A percentile compares a stretch with the other conserved stretches of the same genome.
These are phyloP conservation scores for Thyatira batis DNA, from an alignment of 2,888 invertebrate species.

Conservation along the genomic window DNA sequence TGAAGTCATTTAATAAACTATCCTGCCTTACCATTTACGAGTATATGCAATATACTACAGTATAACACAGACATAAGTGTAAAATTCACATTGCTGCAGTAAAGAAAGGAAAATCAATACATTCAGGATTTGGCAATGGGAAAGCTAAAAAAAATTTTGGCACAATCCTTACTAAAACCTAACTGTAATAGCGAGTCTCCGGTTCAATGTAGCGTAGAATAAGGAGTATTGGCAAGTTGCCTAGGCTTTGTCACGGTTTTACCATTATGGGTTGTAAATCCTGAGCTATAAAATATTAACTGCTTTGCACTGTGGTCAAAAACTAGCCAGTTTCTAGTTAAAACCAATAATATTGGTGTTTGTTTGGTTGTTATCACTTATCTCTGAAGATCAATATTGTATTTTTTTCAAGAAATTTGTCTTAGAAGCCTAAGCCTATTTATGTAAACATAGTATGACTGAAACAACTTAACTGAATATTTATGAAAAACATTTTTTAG, in stretches of 20 bases:
- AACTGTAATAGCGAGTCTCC: not conserved
- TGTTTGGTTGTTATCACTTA: too few species aligned
- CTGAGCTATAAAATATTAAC: not conserved
- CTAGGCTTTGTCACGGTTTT: not conserved
- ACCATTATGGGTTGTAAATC: not conserved
- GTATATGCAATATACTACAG: slow-evolving; percentile 9
- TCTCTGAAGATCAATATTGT: too few species aligned
- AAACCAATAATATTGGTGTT: not conserved
- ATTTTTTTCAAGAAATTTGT: too few species aligned
- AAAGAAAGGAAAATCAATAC: slow-evolving; percentile 15
- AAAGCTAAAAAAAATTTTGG: not conserved
- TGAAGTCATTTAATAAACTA: too few species aligned
- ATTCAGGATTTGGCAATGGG: not conserved
- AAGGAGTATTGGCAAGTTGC: not conserved
- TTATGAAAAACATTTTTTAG: too few species aligned
- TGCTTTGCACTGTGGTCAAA: not conserved
- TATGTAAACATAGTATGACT: too few species aligned
- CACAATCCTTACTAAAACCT: not conserved
- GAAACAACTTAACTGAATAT: too few species aligned
- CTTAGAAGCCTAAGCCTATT: too few species aligned
- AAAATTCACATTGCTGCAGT: slow-evolving; percentile 18
- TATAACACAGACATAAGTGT: not conserved
- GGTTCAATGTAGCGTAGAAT: not conserved
- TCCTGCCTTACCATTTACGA: too few species aligned
- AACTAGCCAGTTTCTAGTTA: too few species aligned